phyloP scores from a whole-genome alignment of 2,113 vertebrate species.

The Nicator chloris region DNA sequence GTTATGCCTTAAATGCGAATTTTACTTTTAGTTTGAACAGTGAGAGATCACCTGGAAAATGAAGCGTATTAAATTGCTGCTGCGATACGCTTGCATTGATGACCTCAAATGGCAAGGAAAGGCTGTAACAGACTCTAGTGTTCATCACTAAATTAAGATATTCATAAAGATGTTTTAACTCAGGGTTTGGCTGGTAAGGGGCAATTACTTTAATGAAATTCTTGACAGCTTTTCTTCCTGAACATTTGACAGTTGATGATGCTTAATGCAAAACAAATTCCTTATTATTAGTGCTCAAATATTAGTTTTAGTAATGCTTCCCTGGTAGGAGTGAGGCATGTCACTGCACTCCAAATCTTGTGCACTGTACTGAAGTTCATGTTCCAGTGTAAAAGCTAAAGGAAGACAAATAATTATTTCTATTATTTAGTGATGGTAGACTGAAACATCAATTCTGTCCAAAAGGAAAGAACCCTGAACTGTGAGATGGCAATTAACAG shows the following conservation, averaged over 20 bases:
- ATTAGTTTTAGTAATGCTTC: background rate
- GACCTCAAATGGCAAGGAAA: background rate
- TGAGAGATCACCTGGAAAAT: background rate
- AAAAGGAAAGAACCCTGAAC: background rate
- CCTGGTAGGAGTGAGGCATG: background rate
- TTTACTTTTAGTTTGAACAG: background rate
- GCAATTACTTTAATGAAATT: background rate
- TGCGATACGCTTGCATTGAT: background rate
- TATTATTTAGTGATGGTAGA: background rate
- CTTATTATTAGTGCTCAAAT: background rate
- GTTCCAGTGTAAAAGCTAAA: background rate
- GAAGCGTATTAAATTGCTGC: background rate
- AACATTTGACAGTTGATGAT: background rate
- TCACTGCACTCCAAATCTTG: background rate
- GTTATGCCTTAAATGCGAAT: background rate
- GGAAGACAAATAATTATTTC: background rate
- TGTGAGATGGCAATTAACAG: background rate
- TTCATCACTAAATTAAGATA: background rate
- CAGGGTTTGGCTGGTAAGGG: background rate
- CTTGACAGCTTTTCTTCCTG: background rate
- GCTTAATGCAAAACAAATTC: background rate
- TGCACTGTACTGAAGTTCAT: background rate
- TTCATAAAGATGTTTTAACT: background rate
- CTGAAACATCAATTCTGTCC: background rate
- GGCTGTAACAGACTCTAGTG: background rate